Conservation (phyloP, 2,797 vertebrate species). For the Garrulus glandarius region DNA sequence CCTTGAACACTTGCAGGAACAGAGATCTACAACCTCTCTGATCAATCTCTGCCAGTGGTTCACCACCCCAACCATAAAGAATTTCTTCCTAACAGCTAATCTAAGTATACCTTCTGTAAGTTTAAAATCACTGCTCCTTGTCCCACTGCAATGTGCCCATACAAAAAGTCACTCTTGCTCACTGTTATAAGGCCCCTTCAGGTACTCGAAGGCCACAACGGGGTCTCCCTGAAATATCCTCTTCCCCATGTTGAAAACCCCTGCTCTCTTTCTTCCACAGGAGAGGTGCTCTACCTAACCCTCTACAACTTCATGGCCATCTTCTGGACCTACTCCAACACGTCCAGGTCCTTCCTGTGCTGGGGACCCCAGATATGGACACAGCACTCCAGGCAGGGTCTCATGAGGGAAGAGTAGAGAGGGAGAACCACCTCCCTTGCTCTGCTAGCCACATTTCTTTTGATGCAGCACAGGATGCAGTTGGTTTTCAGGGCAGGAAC, state of each 20-base stretch:
- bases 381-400: background rate
- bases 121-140: background rate
- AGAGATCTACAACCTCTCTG: background rate
- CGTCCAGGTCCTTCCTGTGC: no score
- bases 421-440: background rate
- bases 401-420: background rate
- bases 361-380: background rate
- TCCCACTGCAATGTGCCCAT: background rate
- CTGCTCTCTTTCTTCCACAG: background rate
- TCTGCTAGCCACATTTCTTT: background rate
- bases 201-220: accelerated
- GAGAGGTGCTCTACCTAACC: background rate
- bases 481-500: background rate
- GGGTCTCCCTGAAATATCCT: background rate
- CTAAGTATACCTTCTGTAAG: background rate
- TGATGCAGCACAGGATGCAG: background rate
- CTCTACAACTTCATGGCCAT: background rate
- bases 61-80: accelerated
- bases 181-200: background rate
- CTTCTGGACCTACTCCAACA: background rate
- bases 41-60: background rate
- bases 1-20: background rate
- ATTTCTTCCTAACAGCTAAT: background rate
- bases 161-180: background rate
- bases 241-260: background rate